phyloP scores from a whole-genome alignment of 2,888 invertebrate species.

The Epicampocera succincta region DNA sequence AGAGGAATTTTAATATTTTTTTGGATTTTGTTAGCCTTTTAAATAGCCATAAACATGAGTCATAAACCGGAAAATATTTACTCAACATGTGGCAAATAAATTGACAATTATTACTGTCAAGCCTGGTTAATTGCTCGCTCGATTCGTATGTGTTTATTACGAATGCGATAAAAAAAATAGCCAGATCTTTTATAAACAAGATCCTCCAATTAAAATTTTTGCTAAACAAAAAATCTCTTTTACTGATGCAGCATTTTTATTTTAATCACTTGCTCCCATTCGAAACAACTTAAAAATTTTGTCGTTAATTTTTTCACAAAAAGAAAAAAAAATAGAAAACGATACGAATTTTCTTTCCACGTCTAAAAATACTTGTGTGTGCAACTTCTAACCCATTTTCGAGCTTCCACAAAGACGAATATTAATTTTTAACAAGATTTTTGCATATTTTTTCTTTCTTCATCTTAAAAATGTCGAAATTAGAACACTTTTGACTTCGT shows the following conservation, averaged over 20 bases:
- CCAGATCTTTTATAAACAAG: background rate
- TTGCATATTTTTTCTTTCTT: slow-evolving; percentile 43
- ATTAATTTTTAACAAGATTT: slow-evolving; percentile 61
- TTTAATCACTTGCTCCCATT: slow-evolving; percentile 32
- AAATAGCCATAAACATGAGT: slow-evolving; percentile 27
- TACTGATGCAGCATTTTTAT: background rate
- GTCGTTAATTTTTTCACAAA: slow-evolving; percentile 4
- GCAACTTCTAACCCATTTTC: slow-evolving; percentile 55
- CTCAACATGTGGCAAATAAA: slow-evolving; percentile 27
- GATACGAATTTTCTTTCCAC: slow-evolving; percentile 8
- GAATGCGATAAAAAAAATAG: background rate
- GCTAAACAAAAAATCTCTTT: background rate
- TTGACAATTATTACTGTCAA: slow-evolving; percentile 13
- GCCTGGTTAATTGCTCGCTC: slow-evolving; percentile 14
- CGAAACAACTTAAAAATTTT: background rate
- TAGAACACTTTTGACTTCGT: slow-evolving; percentile 65
- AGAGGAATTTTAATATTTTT: slow-evolving; percentile 20
- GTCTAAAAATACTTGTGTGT: slow-evolving; percentile 21
- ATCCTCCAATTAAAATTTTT: slow-evolving; percentile 5
- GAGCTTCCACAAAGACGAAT: slow-evolving; percentile 28
- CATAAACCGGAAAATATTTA: slow-evolving; percentile 45
- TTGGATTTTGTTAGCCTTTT: background rate
- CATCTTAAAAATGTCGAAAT: slow-evolving; percentile 46
- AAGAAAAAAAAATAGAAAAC: background rate
- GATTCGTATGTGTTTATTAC: background rate